A percentile compares a stretch with the other conserved stretches of the same genome.
Evolutionary conservation across 2,888 invertebrate species (phyloP).

Genomic region (Eupithecia exiguata): DNA sequence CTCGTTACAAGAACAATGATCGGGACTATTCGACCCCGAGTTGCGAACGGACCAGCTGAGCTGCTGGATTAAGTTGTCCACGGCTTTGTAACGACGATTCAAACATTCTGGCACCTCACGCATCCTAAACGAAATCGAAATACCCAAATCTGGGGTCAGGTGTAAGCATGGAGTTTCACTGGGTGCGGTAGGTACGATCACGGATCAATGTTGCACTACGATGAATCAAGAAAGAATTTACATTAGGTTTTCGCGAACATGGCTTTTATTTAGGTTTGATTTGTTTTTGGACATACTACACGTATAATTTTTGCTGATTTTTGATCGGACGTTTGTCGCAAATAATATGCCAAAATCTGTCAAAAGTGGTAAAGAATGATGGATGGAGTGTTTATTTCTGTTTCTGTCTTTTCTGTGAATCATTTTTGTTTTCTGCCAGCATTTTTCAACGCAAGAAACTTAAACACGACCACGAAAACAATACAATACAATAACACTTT

Average conservation of each 20-base stretch:
- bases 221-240: neutral
- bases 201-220: neutral
- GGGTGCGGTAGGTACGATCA: neutral
- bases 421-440: no score
- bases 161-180: neutral
- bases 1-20: conserved; percentile 3
- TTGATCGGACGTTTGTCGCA: neutral
- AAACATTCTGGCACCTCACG: conserved; percentile 65
- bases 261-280: neutral
- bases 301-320: neutral
- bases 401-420: neutral
- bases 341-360: neutral
- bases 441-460: no score
- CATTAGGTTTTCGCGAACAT: neutral
- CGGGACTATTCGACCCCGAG: conserved; percentile 28
- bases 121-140: conserved; percentile 50
- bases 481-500: no score
- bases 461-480: no score
- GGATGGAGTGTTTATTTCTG: neutral
- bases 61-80: conserved; percentile 66
- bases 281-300: neutral
- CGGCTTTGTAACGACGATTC: conserved; percentile 59
- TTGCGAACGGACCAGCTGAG: conserved; percentile 43
- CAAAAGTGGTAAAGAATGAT: neutral
- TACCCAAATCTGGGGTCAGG: neutral